These are phyloP conservation scores for Euthynnus affinis DNA, from an alignment of 2,797 vertebrate species.

Conservation along the genomic window DNA sequence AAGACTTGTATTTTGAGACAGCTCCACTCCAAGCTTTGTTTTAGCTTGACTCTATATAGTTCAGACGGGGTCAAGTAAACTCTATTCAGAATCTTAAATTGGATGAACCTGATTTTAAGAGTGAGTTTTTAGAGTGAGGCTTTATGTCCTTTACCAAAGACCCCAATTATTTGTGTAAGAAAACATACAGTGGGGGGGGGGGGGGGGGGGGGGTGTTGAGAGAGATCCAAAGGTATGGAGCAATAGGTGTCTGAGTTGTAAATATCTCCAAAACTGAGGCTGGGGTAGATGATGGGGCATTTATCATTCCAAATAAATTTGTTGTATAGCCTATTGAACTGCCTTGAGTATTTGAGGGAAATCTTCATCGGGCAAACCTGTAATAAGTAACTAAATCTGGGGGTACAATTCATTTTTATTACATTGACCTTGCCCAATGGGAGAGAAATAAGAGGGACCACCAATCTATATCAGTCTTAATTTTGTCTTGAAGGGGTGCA, in stretches of 20 bases:
- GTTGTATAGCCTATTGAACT: neutral
- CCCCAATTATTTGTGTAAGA: neutral
- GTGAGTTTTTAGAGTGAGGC: neutral
- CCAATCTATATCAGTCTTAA: no score
- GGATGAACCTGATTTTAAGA: neutral
- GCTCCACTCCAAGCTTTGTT: neutral
- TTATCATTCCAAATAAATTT: neutral
- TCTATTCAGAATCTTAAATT: no score
- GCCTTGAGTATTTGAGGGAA: neutral
- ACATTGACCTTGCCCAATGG: no score
- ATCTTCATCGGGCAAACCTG: neutral
- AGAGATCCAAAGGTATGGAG: neutral
- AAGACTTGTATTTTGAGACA: no score
- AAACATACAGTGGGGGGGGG: neutral
- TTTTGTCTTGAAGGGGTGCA: no score
- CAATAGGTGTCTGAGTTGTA: neutral
- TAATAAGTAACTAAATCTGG: neutral
- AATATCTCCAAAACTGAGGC: neutral
- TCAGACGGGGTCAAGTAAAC: no score
- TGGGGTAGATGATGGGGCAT: neutral
- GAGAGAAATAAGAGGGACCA: no score
- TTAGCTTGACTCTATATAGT: neutral
- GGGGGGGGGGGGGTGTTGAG: no score
- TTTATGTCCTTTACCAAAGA: neutral
- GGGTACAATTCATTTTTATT: no score